A percentile compares a stretch with the other conserved stretches of the same genome.
These are phyloP conservation scores for Psephotus haematonotus DNA, from an alignment of 2,113 vertebrate genomes.

Conservation along the genomic window DNA sequence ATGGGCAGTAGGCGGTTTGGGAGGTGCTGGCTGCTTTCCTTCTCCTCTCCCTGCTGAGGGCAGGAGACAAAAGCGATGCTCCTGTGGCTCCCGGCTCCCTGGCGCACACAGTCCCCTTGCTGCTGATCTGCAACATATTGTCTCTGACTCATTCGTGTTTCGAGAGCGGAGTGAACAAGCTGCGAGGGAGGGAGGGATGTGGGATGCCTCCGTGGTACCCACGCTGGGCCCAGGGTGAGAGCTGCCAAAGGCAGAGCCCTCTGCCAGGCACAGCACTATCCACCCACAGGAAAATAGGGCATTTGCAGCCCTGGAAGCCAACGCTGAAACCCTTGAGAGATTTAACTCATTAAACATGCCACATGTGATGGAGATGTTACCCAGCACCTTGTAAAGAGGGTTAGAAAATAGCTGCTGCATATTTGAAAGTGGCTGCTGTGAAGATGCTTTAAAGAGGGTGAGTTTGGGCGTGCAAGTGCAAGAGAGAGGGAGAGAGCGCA, in stretches of 20 bases:
- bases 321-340: background rate
- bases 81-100: background rate
- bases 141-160: background rate
- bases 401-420: background rate
- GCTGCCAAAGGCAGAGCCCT: background rate
- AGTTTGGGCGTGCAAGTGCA: background rate
- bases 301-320: background rate
- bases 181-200: background rate
- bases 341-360: background rate
- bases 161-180: background rate
- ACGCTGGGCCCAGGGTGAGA: background rate
- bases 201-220: background rate
- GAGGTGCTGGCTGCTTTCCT: background rate
- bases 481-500: background rate
- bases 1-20: background rate
- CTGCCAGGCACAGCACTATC: background rate
- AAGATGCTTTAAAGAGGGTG: background rate
- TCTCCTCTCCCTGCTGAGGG: background rate
- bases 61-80: background rate
- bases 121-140: background rate
- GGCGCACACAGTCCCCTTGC: background rate
- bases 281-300: background rate
- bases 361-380: background rate
- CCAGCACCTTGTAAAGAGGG: background rate
- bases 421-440: background rate